Evolutionary conservation across 2,113 vertebrate genomes (phyloP).

Genomic region (Dromiciops gliroides): DNA sequence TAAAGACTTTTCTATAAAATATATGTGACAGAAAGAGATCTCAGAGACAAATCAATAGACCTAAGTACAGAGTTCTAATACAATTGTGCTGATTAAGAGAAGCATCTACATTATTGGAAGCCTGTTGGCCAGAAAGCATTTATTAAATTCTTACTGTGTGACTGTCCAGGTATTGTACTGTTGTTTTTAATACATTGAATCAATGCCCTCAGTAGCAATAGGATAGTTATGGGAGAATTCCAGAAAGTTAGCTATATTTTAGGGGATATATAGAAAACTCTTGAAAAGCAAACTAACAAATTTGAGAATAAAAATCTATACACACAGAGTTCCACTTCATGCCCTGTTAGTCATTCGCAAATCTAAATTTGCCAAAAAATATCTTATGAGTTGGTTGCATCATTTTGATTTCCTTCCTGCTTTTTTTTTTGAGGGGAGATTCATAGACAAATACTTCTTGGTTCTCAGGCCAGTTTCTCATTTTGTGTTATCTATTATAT

Average conservation of each 20-base stretch:
- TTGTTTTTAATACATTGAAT: constrained; percentile 75
- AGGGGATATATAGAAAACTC: constrained; percentile 16
- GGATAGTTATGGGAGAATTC: constrained; percentile 57
- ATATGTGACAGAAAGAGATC: constrained; percentile 83
- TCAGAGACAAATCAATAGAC: constrained; percentile 86
- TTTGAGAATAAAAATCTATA: constrained; percentile 6
- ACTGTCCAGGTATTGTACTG: constrained; percentile 55
- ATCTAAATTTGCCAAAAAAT: neutral
- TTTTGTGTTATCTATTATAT: neutral
- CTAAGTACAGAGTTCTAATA: constrained; percentile 79
- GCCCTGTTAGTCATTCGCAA: neutral
- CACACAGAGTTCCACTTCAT: neutral
- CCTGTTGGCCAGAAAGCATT: constrained; percentile 73
- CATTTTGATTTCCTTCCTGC: neutral
- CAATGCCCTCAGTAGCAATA: constrained; percentile 56
- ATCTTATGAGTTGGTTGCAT: neutral
- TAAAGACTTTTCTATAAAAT: constrained; percentile 84
- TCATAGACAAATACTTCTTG: neutral
- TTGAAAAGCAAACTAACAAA: neutral
- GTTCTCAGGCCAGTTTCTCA: neutral
- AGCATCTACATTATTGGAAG: constrained; percentile 68
- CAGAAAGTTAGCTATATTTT: constrained; percentile 32
- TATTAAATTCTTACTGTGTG: constrained; percentile 69
- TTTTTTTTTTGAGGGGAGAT: constrained; percentile 4
- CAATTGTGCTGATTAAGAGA: constrained; percentile 81